A percentile compares a stretch with the other conserved stretches of the same genome.
Evolutionary conservation across 2,888 invertebrate species (phyloP).

Genomic region (Pomacea canaliculata): DNA sequence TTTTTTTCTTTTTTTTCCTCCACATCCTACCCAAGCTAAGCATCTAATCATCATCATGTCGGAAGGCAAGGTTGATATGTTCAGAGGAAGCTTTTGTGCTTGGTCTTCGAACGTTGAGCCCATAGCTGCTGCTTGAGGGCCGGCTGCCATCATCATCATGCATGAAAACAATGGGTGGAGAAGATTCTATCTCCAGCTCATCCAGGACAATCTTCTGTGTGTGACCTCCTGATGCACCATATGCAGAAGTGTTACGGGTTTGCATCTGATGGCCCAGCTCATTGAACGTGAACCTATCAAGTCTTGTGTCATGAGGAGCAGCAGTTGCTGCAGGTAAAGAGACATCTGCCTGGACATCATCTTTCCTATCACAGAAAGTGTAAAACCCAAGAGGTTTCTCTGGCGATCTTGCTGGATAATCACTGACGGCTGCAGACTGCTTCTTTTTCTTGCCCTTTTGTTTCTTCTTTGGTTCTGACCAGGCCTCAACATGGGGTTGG

Average conservation of each 20-base stretch:
- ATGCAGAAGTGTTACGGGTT: background rate
- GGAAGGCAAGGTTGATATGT: constrained; percentile 18
- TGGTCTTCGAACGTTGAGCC: background rate
- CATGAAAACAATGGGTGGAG: constrained; percentile 10
- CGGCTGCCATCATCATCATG: constrained; percentile 12
- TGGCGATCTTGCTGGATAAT: background rate
- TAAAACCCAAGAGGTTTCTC: constrained; percentile 10
- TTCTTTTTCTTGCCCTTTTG: background rate
- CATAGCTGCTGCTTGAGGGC: background rate
- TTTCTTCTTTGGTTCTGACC: background rate
- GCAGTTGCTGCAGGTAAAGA: no score
- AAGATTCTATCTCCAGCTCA: constrained; percentile 8
- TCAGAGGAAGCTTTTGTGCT: constrained; percentile 1
- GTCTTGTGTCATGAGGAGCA: no score
- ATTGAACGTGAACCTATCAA: no score
- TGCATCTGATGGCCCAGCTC: no score
- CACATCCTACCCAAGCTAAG: background rate
- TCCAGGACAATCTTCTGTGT: constrained; percentile 8
- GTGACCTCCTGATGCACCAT: constrained; percentile 3
- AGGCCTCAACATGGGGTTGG: constrained; percentile 15
- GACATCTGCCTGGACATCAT: background rate
- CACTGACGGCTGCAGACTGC: background rate
- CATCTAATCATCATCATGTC: constrained; percentile 1
- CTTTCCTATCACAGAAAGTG: background rate
- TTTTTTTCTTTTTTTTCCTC: no score